phyloP scores from a whole-genome alignment of 2,888 invertebrate genomes.

The Lepeophtheirus nordmannii region DNA sequence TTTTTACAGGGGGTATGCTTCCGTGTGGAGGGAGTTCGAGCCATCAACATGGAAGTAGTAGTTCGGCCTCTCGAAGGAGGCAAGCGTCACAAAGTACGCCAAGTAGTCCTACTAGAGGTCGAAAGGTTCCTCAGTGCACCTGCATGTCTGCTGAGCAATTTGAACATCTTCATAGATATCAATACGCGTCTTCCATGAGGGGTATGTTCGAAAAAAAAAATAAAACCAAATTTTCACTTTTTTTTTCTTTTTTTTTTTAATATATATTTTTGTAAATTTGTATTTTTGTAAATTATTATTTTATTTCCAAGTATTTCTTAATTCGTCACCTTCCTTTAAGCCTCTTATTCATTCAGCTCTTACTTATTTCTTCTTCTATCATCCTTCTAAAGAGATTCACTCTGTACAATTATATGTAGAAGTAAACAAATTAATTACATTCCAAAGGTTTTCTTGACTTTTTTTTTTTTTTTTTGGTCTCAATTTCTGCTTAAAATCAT shows the following conservation, averaged over 20 bases:
- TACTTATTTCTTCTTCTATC: too few relatives aligned
- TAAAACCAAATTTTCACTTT: not conserved
- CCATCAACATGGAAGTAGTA: slow-evolving; percentile 7
- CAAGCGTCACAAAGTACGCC: slow-evolving; percentile 20
- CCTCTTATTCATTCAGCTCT: too few relatives aligned
- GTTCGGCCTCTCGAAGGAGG: not conserved
- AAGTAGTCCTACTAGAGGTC: slow-evolving; percentile 11
- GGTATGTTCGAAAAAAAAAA: slow-evolving; percentile 9
- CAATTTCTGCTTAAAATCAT: too few relatives aligned
- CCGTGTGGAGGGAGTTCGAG: slow-evolving; percentile 5
- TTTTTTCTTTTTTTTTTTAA: not conserved
- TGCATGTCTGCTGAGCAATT: slow-evolving; percentile 89
- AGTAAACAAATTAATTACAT: too few relatives aligned
- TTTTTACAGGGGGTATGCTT: slow-evolving; percentile 5
- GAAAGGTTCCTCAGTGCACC: slow-evolving; percentile 51
- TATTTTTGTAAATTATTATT: too few relatives aligned
- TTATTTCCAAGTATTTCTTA: too few relatives aligned
- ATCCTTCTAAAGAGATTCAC: too few relatives aligned
- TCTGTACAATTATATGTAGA: too few relatives aligned
- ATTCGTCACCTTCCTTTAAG: too few relatives aligned
- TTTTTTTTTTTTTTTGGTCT: too few relatives aligned
- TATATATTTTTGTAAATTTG: too few relatives aligned
- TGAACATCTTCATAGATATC: slow-evolving; percentile 46
- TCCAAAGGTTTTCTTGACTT: too few relatives aligned
- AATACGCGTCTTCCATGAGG: slow-evolving; percentile 20